Evolutionary conservation across 2,888 invertebrate genomes (phyloP).

Genomic region (Palloptera scutellata): DNA sequence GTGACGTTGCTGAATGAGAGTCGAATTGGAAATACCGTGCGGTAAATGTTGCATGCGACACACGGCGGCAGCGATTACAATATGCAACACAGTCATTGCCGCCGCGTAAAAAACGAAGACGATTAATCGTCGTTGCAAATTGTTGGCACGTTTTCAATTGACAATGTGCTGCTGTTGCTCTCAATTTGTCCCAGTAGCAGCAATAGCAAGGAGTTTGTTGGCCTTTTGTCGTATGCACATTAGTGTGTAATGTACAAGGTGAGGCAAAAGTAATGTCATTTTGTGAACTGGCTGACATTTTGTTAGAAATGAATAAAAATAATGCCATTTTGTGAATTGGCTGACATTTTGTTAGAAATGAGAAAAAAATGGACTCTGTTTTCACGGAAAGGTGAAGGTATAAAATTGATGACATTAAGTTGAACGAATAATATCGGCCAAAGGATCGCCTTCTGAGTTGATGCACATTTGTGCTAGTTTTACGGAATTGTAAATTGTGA

Average conservation of each 20-base stretch:
- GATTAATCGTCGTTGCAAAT: constrained; percentile 63
- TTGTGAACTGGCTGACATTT: too few species aligned
- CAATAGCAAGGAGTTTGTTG: background rate
- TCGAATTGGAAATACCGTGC: constrained; percentile 4
- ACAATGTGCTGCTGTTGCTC: constrained; percentile 42
- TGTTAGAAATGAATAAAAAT: too few species aligned
- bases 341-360: too few species aligned
- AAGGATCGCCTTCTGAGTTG: too few species aligned
- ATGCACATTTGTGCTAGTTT: too few species aligned
- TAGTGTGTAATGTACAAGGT: constrained; percentile 2
- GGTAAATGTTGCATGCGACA: background rate
- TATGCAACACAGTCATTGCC: background rate
- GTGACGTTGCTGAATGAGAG: constrained; percentile 9
- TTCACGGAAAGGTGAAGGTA: too few species aligned
- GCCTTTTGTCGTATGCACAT: constrained; percentile 7
- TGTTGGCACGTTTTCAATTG: constrained; percentile 64
- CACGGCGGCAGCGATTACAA: background rate
- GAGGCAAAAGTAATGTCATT: too few species aligned
- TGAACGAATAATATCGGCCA: too few species aligned
- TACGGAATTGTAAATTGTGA: too few species aligned
- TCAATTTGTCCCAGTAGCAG: constrained; percentile 4
- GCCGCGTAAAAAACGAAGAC: constrained; percentile 29
- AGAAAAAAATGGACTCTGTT: too few species aligned
- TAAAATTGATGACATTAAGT: too few species aligned
- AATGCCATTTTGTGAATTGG: too few species aligned